Conservation (phyloP, 2,113 vertebrate genomes). For the Xenotilapia longispinis region DNA sequence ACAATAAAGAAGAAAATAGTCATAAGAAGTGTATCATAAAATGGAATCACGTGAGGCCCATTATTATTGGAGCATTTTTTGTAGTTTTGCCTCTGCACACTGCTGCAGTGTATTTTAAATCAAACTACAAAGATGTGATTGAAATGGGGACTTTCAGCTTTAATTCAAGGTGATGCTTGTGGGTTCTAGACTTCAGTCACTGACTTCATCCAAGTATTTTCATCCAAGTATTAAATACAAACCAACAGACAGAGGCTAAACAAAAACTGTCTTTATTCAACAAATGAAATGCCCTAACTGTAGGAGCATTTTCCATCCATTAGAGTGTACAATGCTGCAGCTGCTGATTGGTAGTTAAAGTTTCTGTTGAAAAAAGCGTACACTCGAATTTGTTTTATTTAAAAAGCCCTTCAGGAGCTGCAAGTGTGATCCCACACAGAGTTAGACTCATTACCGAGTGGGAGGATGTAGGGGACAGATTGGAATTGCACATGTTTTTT, state of each 20-base stretch:
- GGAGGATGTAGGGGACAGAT: not conserved
- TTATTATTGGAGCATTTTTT: not conserved
- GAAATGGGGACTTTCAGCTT: not conserved
- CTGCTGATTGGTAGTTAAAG: not conserved
- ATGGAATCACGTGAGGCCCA: not conserved
- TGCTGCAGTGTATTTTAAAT: not conserved
- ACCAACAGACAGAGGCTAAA: not conserved
- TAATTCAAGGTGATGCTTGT: not conserved
- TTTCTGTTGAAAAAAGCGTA: not conserved
- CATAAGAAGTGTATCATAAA: not conserved
- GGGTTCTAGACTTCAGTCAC: not conserved
- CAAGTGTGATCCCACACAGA: not conserved
- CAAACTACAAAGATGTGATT: not conserved
- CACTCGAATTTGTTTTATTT: not conserved
- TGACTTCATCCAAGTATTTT: not conserved
- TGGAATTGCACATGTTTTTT: not conserved
- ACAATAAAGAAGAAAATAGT: not conserved
- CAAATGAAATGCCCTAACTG: not conserved
- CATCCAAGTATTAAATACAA: not conserved
- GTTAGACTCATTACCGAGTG: not conserved
- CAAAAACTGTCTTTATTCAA: not conserved
- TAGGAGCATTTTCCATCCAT: not conserved
- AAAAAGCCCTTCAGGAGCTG: not conserved
- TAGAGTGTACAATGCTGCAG: not conserved
- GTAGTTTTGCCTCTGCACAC: not conserved